Evolutionary conservation across 2,113 vertebrate species (phyloP), one percentile per base, ranked within the genome.

Genomic region (Bufo bufo): DNA sequence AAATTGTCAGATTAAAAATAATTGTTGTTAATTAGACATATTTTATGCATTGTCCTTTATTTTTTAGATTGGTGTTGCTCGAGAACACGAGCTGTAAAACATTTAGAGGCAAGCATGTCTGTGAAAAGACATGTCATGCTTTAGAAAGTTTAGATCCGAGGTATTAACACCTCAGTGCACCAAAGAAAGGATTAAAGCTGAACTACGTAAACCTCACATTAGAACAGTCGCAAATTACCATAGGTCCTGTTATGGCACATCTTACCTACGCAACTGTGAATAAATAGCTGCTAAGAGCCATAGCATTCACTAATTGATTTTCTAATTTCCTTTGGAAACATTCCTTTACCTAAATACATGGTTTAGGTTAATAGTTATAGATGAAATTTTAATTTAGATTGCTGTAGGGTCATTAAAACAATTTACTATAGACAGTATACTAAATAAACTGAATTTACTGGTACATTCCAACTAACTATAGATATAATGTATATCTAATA

Each of bases 191-290:
- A 83, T 83, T 66, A 66, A 49, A 14, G 47, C 33, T 23, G 19
- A 52, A 20, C 59, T 66, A 65, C 45, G 61, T 52, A 83, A 83
- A 66, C 14, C 61, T 83, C 61, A 50, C 61, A 83, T 66, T 83
- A 52, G 54, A 59, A 65, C 3, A 65, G 80, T 17, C 49, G 61
- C 20, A 83, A 83, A 66, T 83, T 4, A 23, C 52, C 52, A 3
- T 52, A 20, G 59, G 19, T 50, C 61, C 59, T 13, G 45, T 17
- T 49, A 49, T 47, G 47, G 33, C 19, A 65, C 59, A 65, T 65
- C 56, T 13, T 3, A 82, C 12, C 78, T 59, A 58, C 23, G 43
- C 6, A 3, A 13, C 23, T 59, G 54, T 17, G 11, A 59, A 43
- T 59, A 9, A 59, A 33, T 45, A 59, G 6, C 33, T 80, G 4